These are phyloP conservation scores for Dasysyrphus tricinctus DNA, from an alignment of 2,888 invertebrate species.

Conservation along the genomic window DNA sequence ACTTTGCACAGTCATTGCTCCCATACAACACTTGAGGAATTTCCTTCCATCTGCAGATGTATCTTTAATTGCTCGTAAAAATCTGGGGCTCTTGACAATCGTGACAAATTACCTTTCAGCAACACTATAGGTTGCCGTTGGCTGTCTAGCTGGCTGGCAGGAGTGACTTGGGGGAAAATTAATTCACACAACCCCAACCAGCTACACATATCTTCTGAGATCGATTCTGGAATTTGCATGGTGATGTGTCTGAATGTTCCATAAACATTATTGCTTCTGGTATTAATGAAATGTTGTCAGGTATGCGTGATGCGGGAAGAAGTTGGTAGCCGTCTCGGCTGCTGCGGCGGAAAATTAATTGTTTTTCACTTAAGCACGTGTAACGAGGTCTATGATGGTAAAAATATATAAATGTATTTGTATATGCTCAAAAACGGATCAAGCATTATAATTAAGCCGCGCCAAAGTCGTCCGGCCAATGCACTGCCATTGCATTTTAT, in stretches of 20 bases:
- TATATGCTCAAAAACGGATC: conserved; percentile 46
- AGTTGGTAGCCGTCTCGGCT: background rate
- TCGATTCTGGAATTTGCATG: conserved; percentile 59
- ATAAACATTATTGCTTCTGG: conserved; percentile 1
- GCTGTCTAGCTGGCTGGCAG: background rate
- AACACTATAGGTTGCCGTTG: background rate
- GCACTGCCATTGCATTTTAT: conserved; percentile 16
- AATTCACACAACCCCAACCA: background rate
- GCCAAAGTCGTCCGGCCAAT: conserved; percentile 27
- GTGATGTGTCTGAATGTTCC: background rate
- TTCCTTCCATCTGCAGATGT: conserved; percentile 15
- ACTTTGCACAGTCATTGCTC: conserved; percentile 5
- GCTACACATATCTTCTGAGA: background rate
- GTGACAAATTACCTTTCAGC: conserved; percentile 60
- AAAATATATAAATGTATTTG: too few species aligned
- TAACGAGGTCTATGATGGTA: conserved; percentile 25
- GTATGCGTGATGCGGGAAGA: conserved; percentile 31
- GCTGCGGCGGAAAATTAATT: conserved; percentile 45
- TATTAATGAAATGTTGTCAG: conserved; percentile 15
- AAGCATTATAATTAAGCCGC: conserved; percentile 50
- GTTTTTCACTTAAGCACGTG: conserved; percentile 61
- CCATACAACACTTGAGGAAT: background rate
- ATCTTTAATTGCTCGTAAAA: conserved; percentile 22
- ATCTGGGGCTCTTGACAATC: conserved; percentile 29
- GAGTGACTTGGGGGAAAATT: background rate